Conservation (phyloP, 2,888 invertebrate species). For the Hirudinaria manillensis region DNA sequence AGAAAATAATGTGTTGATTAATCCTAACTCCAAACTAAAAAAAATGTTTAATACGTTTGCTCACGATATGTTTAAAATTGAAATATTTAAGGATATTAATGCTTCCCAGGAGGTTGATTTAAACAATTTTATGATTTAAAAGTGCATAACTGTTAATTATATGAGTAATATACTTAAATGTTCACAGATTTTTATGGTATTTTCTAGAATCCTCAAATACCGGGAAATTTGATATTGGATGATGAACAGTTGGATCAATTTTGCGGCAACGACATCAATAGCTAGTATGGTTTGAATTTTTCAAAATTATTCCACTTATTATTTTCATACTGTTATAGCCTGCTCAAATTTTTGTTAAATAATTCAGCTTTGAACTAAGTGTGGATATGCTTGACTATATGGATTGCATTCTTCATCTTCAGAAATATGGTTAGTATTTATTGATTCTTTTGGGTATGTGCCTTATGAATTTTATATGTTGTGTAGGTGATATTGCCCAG, state of each 20-base stretch:
- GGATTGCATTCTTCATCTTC: conserved; percentile 85
- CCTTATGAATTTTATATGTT: too few species aligned
- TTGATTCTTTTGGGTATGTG: too few species aligned
- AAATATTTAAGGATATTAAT: too few species aligned
- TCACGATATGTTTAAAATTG: too few species aligned
- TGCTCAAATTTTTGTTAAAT: neutral
- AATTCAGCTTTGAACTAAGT: conserved; percentile 68
- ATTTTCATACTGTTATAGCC: neutral
- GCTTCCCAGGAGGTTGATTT: too few species aligned
- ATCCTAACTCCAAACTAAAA: too few species aligned
- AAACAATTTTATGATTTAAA: too few species aligned
- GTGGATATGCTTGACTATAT: conserved; percentile 97
- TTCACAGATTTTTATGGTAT: neutral
- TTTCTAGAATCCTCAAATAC: conserved; percentile 72
- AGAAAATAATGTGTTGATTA: too few species aligned
- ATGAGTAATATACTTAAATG: conserved; percentile 5
- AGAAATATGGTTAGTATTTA: conserved; percentile 68
- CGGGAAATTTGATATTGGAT: conserved; percentile 80
- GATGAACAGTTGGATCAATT: conserved; percentile 76
- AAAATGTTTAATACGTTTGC: too few species aligned
- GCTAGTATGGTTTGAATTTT: conserved; percentile 65
- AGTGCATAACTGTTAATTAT: too few species aligned
- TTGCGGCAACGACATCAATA: conserved; percentile 86
- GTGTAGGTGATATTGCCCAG: too few species aligned
- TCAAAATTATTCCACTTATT: too few species aligned